A percentile compares a stretch with the other conserved stretches of the same genome.
Conservation (phyloP, 2,888 invertebrate genomes). For the Cylloceria caligata region DNA sequence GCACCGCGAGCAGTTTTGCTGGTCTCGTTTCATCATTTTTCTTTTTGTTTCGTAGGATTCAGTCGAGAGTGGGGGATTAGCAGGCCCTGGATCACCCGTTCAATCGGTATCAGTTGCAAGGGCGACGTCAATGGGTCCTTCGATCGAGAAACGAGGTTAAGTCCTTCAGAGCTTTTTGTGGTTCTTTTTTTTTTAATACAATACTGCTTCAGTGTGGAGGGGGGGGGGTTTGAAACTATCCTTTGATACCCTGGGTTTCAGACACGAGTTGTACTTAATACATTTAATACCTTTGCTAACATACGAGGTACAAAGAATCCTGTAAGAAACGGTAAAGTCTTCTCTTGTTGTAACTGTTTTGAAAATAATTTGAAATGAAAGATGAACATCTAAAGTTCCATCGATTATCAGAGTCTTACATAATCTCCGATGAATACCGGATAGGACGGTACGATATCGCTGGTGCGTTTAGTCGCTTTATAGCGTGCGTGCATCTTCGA, state of each 20-base stretch:
- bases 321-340: neutral
- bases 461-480: conserved; percentile 46
- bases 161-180: conserved; percentile 15
- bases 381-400: neutral
- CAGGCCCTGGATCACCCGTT: conserved; percentile 2
- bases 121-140: conserved; percentile 41
- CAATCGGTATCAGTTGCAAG: conserved; percentile 29
- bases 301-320: too few relatives aligned
- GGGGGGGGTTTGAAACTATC: neutral
- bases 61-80: conserved; percentile 6
- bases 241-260: neutral
- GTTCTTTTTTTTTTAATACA: neutral
- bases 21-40: conserved; percentile 29
- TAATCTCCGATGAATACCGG: neutral
- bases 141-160: conserved; percentile 48
- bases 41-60: conserved; percentile 16
- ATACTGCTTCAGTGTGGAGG: neutral
- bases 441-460: neutral
- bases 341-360: neutral
- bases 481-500: conserved; percentile 53
- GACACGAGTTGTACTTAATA: neutral
- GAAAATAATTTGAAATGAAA: neutral
- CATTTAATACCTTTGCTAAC: neutral
- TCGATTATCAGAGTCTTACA: neutral
- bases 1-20: neutral